Evolutionary conservation across 2,797 vertebrate genomes (phyloP).

Genomic region (Chaetodon trifasciatus): DNA sequence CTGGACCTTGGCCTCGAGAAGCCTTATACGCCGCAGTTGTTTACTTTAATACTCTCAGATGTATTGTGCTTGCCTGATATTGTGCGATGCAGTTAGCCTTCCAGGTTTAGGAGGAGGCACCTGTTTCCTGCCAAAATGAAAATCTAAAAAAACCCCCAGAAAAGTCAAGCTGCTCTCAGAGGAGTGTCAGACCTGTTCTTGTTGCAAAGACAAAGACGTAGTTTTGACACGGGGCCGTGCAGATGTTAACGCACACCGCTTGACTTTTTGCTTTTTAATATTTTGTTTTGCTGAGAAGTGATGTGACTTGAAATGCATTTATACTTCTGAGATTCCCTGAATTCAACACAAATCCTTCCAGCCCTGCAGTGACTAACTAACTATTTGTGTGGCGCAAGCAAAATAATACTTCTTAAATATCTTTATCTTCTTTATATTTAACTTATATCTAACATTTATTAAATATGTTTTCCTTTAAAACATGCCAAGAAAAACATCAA

Average conservation of each 20-base stretch:
- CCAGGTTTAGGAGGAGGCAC: conserved; percentile 74
- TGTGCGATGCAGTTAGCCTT: conserved; percentile 51
- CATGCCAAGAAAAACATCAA: not conserved
- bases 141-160: conserved; percentile 10
- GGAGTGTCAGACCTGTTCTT: conserved; percentile 49
- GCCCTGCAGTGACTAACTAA: not conserved
- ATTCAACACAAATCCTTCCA: not conserved
- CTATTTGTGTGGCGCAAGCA: not conserved
- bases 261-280: not conserved
- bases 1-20: conserved; percentile 38
- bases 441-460: not conserved
- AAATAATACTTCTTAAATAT: not conserved
- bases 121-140: conserved; percentile 76
- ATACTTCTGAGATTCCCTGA: not conserved
- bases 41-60: conserved; percentile 64
- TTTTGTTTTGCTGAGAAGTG: not conserved
- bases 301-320: not conserved
- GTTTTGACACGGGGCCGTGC: conserved; percentile 11
- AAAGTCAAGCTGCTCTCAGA: conserved; percentile 24
- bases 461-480: not conserved
- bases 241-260: not conserved
- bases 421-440: not conserved
- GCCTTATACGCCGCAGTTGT: conserved; percentile 40
- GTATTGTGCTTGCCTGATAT: conserved; percentile 38
- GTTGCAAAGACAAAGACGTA: conserved; percentile 35